Percentiles rank a stretch among this genome's conserved stretches.
phyloP scores from a whole-genome alignment of 2,113 vertebrate genomes.

The Mungos mungo region DNA sequence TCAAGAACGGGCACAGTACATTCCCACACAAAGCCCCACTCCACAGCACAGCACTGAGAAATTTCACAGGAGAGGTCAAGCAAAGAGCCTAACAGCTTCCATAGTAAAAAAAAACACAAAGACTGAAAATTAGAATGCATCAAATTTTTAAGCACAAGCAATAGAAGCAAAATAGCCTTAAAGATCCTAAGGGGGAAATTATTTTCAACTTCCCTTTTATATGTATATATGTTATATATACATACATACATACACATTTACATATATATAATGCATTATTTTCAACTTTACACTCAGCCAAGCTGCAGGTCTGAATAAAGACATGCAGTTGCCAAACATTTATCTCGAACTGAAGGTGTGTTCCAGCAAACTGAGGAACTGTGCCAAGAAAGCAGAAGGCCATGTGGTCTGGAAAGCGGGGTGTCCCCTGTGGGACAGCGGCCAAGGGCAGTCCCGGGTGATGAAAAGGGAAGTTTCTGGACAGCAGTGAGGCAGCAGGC shows the following conservation, averaged over 20 bases:
- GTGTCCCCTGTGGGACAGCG: not conserved
- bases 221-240: not conserved
- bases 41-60: not conserved
- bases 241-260: not conserved
- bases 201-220: conserved; percentile 12
- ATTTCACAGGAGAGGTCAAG: not conserved
- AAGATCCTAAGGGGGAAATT: not conserved
- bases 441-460: not conserved
- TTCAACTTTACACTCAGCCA: not conserved
- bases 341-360: not conserved
- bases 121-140: not conserved
- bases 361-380: not conserved
- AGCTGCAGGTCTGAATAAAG: conserved; percentile 9
- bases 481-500: not conserved
- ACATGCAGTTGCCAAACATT: conserved; percentile 5
- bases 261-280: not conserved
- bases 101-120: not conserved
- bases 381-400: conserved; percentile 1
- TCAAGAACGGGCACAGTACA: not conserved
- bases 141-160: not conserved
- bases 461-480: not conserved
- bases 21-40: not conserved
- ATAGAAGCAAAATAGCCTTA: not conserved
- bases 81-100: not conserved
- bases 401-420: not conserved